phyloP scores from a whole-genome alignment of 2,797 vertebrate genomes.

The Spinus olivaceus region DNA sequence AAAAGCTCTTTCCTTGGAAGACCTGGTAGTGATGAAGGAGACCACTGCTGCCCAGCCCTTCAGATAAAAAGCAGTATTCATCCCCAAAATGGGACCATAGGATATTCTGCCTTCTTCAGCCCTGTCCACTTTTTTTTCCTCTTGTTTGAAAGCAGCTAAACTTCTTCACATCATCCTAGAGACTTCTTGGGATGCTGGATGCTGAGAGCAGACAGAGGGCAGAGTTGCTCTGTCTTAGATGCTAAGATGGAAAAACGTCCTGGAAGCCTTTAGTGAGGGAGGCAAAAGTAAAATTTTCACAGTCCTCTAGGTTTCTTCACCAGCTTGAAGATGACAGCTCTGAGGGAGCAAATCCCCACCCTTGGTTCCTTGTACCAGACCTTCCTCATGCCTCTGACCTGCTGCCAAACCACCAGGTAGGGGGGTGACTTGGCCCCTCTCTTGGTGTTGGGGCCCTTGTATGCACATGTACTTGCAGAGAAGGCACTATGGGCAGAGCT shows the following conservation, averaged over 20 bases:
- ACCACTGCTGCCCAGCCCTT: background rate
- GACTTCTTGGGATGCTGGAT: background rate
- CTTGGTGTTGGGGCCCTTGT: slow-evolving; percentile 17
- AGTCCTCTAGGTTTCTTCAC: slow-evolving; percentile 61
- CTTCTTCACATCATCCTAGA: background rate
- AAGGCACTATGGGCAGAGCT: slow-evolving; percentile 52
- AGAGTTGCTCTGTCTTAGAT: slow-evolving; percentile 33
- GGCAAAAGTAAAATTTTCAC: slow-evolving; percentile 67
- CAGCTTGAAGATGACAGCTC: slow-evolving; percentile 49
- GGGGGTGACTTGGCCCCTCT: slow-evolving; percentile 50
- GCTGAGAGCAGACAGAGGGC: background rate
- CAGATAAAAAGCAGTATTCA: background rate
- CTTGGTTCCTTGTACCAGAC: slow-evolving; percentile 62
- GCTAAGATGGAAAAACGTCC: slow-evolving; percentile 36
- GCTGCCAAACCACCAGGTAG: slow-evolving; percentile 48
- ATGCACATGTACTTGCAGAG: slow-evolving; percentile 61
- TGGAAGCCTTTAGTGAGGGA: slow-evolving; percentile 67
- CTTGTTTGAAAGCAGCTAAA: background rate
- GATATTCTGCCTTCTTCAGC: background rate
- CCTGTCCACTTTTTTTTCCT: background rate
- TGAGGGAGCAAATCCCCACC: slow-evolving; percentile 55
- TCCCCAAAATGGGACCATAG: background rate
- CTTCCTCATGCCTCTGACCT: background rate
- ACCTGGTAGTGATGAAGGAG: background rate
- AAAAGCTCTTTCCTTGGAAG: background rate